phyloP scores from a whole-genome alignment of 2,888 invertebrate species.

The Brachyopa scutellaris region DNA sequence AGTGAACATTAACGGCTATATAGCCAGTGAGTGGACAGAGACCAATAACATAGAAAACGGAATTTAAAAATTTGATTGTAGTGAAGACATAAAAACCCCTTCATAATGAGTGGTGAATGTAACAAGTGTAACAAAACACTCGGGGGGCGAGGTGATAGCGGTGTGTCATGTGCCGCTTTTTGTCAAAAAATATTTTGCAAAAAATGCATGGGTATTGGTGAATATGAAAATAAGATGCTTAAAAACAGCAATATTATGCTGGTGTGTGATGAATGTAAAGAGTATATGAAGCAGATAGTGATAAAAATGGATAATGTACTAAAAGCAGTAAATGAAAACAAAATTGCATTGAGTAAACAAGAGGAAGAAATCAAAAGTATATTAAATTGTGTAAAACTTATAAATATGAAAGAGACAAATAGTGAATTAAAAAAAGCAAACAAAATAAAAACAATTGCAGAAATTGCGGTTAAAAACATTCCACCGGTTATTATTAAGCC shows the following conservation, averaged over 20 bases:
- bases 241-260: slow-evolving; percentile 1
- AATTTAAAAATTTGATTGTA: too few relatives aligned
- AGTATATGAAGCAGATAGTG: neutral
- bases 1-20: too few relatives aligned
- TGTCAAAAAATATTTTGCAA: neutral
- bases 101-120: neutral
- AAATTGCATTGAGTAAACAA: slow-evolving; percentile 1
- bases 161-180: too few relatives aligned
- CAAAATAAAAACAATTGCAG: slow-evolving; percentile 25
- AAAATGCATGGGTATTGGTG: neutral
- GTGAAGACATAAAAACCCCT: too few relatives aligned
- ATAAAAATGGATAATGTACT: slow-evolving; percentile 14
- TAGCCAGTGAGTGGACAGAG: too few relatives aligned
- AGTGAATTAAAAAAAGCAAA: neutral
- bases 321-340: slow-evolving; percentile 8
- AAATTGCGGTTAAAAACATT: slow-evolving; percentile 15
- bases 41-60: too few relatives aligned
- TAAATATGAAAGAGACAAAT: too few relatives aligned
- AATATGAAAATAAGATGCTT: slow-evolving; percentile 12
- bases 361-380: slow-evolving; percentile 16
- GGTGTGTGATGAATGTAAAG: slow-evolving; percentile 1
- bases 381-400: neutral
- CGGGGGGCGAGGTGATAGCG: neutral
- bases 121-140: neutral
- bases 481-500: slow-evolving; percentile 4